These are phyloP conservation scores for Mus minutoides DNA, from an alignment of 2,797 vertebrate genomes.

Conservation along the genomic window DNA sequence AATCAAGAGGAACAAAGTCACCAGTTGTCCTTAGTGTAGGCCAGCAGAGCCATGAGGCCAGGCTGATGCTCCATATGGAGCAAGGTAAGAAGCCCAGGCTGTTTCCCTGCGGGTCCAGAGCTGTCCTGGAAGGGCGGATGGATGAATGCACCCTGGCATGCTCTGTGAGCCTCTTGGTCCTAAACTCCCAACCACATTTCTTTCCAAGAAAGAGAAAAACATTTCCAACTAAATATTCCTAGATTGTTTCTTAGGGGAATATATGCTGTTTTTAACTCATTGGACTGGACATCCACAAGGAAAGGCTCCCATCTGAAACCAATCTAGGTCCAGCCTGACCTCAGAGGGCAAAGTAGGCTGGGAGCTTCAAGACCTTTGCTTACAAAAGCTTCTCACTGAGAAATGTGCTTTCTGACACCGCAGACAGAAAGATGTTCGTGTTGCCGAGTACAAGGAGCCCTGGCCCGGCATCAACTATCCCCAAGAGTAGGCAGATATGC, in stretches of 20 bases:
- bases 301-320: slow-evolving; percentile 50
- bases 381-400: slow-evolving; percentile 38
- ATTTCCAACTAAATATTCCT: slow-evolving; percentile 76
- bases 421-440: not conserved
- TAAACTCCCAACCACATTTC: slow-evolving; percentile 31
- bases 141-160: not conserved
- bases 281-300: not conserved
- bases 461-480: not conserved
- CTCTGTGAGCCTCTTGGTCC: not conserved
- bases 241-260: slow-evolving; percentile 69
- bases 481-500: not conserved
- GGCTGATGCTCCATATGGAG: not conserved
- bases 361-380: not conserved
- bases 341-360: slow-evolving; percentile 5
- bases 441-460: not conserved
- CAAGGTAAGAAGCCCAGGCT: not conserved
- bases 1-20: not conserved
- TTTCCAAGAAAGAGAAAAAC: slow-evolving; percentile 34
- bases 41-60: not conserved
- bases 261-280: not conserved
- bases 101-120: not conserved
- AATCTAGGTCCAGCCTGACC: slow-evolving; percentile 62
- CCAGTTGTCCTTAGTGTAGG: not conserved
- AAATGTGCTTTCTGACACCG: slow-evolving; percentile 14
- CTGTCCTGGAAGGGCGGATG: not conserved